These are phyloP conservation scores for Hipparchia semele DNA, from an alignment of 2,888 invertebrate species.

Conservation along the genomic window DNA sequence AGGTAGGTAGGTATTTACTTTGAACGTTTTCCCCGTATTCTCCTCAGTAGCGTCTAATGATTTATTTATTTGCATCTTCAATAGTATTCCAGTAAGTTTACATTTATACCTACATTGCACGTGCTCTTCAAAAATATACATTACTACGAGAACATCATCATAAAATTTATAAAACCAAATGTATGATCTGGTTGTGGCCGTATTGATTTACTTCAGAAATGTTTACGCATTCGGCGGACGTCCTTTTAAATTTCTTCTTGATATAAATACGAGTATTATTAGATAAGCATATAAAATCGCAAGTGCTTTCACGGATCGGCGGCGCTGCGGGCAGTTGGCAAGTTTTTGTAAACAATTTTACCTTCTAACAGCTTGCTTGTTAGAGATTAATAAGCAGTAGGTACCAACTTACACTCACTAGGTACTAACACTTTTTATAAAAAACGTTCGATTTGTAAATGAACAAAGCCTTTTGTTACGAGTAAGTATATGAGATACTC, in stretches of 20 bases:
- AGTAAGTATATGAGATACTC: too few species aligned
- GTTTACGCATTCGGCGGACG: constrained; percentile 70
- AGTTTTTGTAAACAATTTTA: constrained; percentile 26
- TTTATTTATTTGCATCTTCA: constrained; percentile 34
- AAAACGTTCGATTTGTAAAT: too few species aligned
- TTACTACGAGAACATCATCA: constrained; percentile 67
- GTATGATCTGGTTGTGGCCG: constrained; percentile 57
- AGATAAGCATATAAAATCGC: constrained; percentile 19
- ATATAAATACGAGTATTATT: not conserved
- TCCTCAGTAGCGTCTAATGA: constrained; percentile 1
- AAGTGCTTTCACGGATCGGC: constrained; percentile 24
- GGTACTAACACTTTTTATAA: not conserved
- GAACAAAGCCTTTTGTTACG: too few species aligned
- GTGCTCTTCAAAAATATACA: constrained; percentile 60
- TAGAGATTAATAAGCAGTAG: not conserved
- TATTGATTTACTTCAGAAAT: constrained; percentile 74
- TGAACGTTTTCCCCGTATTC: not conserved
- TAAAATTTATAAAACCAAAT: constrained; percentile 72
- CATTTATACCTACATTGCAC: constrained; percentile 32
- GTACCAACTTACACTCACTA: not conserved
- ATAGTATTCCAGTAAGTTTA: constrained; percentile 41
- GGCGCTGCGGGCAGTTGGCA: constrained; percentile 22
- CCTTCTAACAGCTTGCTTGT: not conserved
- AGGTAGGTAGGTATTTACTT: not conserved
- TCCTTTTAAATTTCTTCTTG: constrained; percentile 48